Evolutionary conservation across 2,888 invertebrate genomes (phyloP).

Genomic region (Eupsilia transversa): DNA sequence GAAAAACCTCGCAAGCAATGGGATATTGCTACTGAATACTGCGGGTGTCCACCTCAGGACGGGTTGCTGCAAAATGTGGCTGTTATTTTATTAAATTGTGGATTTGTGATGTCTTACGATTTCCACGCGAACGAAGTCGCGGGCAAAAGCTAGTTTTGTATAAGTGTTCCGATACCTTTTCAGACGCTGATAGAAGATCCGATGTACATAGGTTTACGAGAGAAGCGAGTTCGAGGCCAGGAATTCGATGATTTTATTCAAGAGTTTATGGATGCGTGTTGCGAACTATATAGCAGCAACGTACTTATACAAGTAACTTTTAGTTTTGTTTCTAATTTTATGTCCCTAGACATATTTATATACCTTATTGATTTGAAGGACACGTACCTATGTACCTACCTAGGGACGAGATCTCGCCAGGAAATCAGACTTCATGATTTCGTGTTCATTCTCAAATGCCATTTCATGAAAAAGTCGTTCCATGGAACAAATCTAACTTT

Average conservation of each 20-base stretch:
- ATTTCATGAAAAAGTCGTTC: too few relatives aligned
- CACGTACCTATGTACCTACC: neutral
- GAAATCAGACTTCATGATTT: too few relatives aligned
- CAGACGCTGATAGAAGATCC: constrained; percentile 96
- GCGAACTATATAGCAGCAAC: constrained; percentile 94
- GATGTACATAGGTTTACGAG: constrained; percentile 96
- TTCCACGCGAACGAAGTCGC: neutral
- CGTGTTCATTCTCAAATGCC: too few relatives aligned
- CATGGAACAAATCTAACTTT: too few relatives aligned
- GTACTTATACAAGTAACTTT: constrained; percentile 92
- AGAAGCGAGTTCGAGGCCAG: constrained; percentile 94
- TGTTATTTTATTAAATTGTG: too few relatives aligned
- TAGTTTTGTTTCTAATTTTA: neutral
- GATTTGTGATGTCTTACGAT: too few relatives aligned
- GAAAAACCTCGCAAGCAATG: too few relatives aligned
- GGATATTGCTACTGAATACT: too few relatives aligned
- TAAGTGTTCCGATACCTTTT: neutral
- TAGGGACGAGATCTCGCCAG: too few relatives aligned
- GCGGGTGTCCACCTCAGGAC: too few relatives aligned
- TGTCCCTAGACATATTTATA: neutral
- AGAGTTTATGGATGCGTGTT: constrained; percentile 97
- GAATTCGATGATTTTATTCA: constrained; percentile 97
- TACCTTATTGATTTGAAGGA: neutral
- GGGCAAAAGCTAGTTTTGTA: neutral
- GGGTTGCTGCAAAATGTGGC: too few relatives aligned